Base-by-base conservation (phyloP, 2,888 invertebrate species). In the Eristalis pertinax region DNA sequence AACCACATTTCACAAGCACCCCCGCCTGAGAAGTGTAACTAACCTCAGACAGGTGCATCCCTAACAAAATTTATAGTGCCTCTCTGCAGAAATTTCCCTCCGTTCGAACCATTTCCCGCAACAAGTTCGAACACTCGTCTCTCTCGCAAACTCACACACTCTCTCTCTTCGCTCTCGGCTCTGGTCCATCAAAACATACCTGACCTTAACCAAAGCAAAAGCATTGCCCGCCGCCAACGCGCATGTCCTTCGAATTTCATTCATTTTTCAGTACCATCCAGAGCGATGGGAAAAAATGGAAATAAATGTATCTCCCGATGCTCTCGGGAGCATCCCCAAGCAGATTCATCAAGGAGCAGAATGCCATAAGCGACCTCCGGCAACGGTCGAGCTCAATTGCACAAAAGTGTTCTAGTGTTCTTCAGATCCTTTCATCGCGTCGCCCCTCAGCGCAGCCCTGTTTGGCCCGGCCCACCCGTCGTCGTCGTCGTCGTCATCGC, bases 321-420 rank as follows among this genome's bases (percentile, higher is more conserved):
- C 50, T 84, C 79, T 41, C 64, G 62, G 79, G 79, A 84, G 76
- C 84, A 87, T 84, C 87, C 84, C 50, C 68, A 60, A 87, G 84
- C 84, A 84, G 72, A 87, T 87, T 87, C 84, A 84, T 84, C 87
- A 87, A 87, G 83, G 50, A 80, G 72, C 79, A 84, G 83, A 83
- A 84, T 84, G 83, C 68, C 76, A 84, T 38, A 69, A 69, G 84
- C 83, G 76, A 87, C 87, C 84, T 87, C 79, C 76, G 84, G 84
- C 87, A 58, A 80, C 79, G 76, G 87, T 78, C 78, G 82, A 78
- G 74, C 41, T 79, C 69, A 78, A 65, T 80, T 80, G 73, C 84
- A 83, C 26, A 64, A 86, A 85, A 85, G 74, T 78, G 83, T 63
- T 64, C 43, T 26, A 50, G 43, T 50, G 62, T 43, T 73, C 62